Percentiles rank a stretch among this genome's conserved stretches.
phyloP scores from a whole-genome alignment of 1,140 invertebrate species.

The Andricus grossulariae region DNA sequence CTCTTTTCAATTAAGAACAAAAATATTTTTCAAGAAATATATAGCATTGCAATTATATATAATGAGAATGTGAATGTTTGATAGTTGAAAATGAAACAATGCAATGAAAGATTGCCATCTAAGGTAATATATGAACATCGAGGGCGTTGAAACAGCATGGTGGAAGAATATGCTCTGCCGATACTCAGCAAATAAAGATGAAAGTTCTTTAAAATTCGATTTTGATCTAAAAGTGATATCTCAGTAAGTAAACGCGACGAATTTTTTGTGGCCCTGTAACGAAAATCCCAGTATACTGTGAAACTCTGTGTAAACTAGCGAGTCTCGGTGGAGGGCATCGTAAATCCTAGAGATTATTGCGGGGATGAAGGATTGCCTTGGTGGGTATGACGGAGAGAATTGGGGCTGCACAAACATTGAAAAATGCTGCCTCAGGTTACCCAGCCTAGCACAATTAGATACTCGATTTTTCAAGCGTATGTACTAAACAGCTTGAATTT shows the following conservation, averaged over 20 bases:
- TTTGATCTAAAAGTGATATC: constrained; percentile 36
- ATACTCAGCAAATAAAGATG: constrained; percentile 8
- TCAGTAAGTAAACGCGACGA: constrained; percentile 38
- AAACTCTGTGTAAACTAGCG: constrained; percentile 54
- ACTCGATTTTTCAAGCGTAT: constrained; percentile 5
- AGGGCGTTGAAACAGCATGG: not conserved
- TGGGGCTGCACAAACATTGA: constrained; percentile 49
- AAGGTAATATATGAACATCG: not conserved
- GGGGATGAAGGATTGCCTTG: constrained; percentile 41
- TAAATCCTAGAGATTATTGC: constrained; percentile 63
- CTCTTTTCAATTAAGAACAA: too few relatives aligned
- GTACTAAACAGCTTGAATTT: constrained; percentile 1
- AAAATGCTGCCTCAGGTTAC: constrained; percentile 48
- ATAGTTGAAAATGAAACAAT: too few relatives aligned
- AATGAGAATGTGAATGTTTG: too few relatives aligned
- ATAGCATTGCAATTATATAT: too few relatives aligned
- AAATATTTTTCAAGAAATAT: too few relatives aligned
- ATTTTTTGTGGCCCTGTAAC: constrained; percentile 40
- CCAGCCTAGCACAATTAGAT: constrained; percentile 31
- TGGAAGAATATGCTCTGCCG: not conserved
- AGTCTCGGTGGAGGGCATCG: constrained; percentile 51
- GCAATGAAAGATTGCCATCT: too few relatives aligned
- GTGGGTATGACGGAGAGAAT: constrained; percentile 51
- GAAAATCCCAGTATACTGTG: constrained; percentile 47
- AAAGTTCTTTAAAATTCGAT: constrained; percentile 7